Conservation (phyloP, 1,140 invertebrate species). For the Rhopalosiphum maidis region DNA sequence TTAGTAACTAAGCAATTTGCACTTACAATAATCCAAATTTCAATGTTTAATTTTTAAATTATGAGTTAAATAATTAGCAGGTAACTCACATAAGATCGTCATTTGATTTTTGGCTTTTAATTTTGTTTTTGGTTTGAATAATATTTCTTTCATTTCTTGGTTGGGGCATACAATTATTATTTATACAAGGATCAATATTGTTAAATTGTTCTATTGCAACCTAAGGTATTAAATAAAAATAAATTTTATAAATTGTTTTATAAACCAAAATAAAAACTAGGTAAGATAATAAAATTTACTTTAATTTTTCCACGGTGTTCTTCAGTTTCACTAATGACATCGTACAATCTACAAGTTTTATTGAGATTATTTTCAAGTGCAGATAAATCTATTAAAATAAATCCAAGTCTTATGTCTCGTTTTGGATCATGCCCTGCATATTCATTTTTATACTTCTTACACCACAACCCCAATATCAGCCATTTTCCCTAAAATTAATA, state of each 20-base stretch:
- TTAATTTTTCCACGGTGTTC: conserved; percentile 40
- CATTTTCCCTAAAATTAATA: neutral
- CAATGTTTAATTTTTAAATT: neutral
- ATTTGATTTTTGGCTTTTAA: neutral
- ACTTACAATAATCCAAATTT: neutral
- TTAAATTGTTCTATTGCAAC: neutral
- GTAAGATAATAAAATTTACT: neutral
- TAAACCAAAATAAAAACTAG: neutral
- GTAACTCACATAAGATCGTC: neutral
- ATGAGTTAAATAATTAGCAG: too few relatives aligned
- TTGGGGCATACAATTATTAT: neutral
- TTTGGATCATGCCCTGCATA: conserved; percentile 35
- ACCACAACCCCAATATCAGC: conserved; percentile 44
- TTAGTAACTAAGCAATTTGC: neutral
- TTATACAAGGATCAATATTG: neutral
- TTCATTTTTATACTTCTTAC: conserved; percentile 39
- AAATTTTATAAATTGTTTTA: neutral
- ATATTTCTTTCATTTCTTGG: neutral
- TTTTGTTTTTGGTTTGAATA: neutral
- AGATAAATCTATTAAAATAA: conserved; percentile 12
- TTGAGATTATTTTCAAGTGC: neutral
- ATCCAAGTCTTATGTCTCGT: conserved; percentile 33
- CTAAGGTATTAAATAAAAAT: neutral
- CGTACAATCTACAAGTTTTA: neutral
- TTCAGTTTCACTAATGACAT: conserved; percentile 52